phyloP scores from a whole-genome alignment of 2,888 invertebrate genomes.

The Pammene aurita region DNA sequence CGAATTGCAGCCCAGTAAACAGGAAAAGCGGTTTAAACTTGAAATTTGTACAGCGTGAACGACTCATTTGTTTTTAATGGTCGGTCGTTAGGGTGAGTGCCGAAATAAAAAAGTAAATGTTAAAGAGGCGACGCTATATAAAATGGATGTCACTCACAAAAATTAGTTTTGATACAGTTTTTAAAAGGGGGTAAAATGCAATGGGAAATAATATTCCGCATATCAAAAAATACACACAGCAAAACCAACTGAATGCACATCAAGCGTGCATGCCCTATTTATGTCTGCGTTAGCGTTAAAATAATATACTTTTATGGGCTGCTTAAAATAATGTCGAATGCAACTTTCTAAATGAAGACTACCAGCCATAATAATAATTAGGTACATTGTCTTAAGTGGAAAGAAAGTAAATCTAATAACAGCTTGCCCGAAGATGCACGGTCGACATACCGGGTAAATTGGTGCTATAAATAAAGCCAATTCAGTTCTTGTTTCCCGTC shows the following conservation, averaged over 20 bases:
- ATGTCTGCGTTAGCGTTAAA: too few relatives aligned
- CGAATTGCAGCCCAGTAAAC: background rate
- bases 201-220: too few relatives aligned
- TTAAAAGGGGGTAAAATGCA: background rate
- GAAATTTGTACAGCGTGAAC: constrained; percentile 8
- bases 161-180: background rate
- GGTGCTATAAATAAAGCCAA: constrained; percentile 9
- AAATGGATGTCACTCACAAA: background rate
- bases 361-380: too few relatives aligned
- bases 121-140: background rate
- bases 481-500: background rate
- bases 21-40: constrained; percentile 14
- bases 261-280: too few relatives aligned
- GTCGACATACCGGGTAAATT: constrained; percentile 8
- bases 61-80: constrained; percentile 26
- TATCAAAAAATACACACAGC: too few relatives aligned
- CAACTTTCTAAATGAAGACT: too few relatives aligned
- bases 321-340: too few relatives aligned
- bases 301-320: too few relatives aligned
- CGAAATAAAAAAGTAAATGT: constrained; percentile 2
- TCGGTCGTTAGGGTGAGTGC: constrained; percentile 7
- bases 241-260: too few relatives aligned
- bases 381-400: background rate
- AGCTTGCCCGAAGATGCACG: constrained; percentile 8
- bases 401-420: constrained; percentile 9